These are phyloP conservation scores for Ethmia dodecea DNA, from an alignment of 2,888 invertebrate genomes.

Conservation along the genomic window DNA sequence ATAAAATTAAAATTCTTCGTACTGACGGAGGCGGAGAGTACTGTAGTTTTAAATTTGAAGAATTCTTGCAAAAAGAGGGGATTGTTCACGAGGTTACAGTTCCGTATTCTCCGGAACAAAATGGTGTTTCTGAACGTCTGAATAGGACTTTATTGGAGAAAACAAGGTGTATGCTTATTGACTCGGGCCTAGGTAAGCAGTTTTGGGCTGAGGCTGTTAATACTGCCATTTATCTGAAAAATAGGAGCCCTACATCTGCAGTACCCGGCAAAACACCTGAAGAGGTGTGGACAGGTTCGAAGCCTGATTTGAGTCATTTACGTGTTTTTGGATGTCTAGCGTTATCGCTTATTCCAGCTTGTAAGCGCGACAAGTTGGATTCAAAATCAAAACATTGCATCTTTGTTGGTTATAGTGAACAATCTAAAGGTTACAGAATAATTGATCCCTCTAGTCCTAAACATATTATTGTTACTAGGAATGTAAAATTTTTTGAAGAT, in stretches of 20 bases:
- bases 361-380: background rate
- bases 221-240: slow-evolving; percentile 13
- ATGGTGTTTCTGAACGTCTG: slow-evolving; percentile 8
- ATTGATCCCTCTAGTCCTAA: slow-evolving; percentile 2
- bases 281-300: slow-evolving; percentile 8
- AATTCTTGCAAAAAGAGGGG: slow-evolving; percentile 3
- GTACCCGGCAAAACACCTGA: slow-evolving; percentile 7
- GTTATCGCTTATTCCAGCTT: background rate
- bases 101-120: slow-evolving; percentile 6
- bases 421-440: background rate
- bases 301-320: slow-evolving; percentile 3
- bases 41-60: background rate
- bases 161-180: slow-evolving; percentile 9
- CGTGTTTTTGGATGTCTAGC: slow-evolving; percentile 8
- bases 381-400: background rate
- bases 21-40: slow-evolving; percentile 7
- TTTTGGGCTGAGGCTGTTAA: slow-evolving; percentile 16
- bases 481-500: too few species aligned
- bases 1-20: slow-evolving; percentile 4
- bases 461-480: slow-evolving; percentile 5
- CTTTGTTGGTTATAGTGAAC: slow-evolving; percentile 5
- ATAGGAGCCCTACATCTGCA: slow-evolving; percentile 6
- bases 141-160: slow-evolving; percentile 2
- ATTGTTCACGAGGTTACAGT: slow-evolving; percentile 7
- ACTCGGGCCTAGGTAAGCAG: slow-evolving; percentile 6